Base-by-base conservation (phyloP, 2,888 invertebrate genomes). In the Calephelis perditalis region DNA sequence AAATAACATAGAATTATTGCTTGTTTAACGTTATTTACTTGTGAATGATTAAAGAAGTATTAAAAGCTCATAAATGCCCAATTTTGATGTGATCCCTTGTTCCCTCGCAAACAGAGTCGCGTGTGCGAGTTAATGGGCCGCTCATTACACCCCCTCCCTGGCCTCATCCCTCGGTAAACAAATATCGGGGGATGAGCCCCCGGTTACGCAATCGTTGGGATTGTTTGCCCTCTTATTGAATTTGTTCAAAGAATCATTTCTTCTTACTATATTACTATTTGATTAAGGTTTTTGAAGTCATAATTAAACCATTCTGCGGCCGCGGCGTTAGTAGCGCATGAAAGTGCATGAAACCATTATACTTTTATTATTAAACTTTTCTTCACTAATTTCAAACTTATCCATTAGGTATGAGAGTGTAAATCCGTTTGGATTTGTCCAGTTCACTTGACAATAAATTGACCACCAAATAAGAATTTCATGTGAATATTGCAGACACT, bases 51-150 rank as follows among this genome's bases (percentile, higher is more conserved):
- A 40, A 40, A 8, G 10, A 52, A 52, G 35, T 52, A 52, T 52
- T 52, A 52, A 52, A 52, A 56, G 56, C 12, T 56, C 56, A 37
- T 43, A 56, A 56, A 56, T n/a, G 59, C 52, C 58, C 62, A 59
- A 64, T 66, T 64, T 61, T 59, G 62, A 56, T 44, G 58, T 52
- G 52, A 52, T 49, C 58, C 63, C 61, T 52, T 36, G 37, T 60
- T 49, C 61, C 57, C 60, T 12, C 44, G 56, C 57, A 63, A 60
- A 63, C 57, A 62, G 44, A 36, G 63, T 43, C 72, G 68, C 72
- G 73, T 72, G 75, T 72, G 68, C 70, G 66, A 79, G 75, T 77
- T 79, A 82, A 84, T 82, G 83, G 81, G 79, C 74, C 77, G 79
- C 79, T 74, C 80, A 84, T 82, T 78, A 80, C 76, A 72, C 69